Conservation (phyloP, 1,140 invertebrate genomes). For the Carcinoscorpius rotundicauda region DNA sequence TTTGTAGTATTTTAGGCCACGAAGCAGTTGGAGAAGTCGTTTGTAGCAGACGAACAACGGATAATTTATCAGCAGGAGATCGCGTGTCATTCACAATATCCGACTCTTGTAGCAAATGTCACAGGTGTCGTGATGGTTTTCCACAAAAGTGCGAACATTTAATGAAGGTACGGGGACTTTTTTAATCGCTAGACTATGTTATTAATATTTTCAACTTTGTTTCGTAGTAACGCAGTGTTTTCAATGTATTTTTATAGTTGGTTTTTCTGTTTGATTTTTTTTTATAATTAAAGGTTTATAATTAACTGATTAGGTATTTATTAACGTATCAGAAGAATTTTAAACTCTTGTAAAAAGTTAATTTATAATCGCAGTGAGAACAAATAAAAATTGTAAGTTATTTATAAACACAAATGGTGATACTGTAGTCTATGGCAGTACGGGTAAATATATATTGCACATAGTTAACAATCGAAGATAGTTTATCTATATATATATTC, state of each 20-base stretch:
- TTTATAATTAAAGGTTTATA: too few species aligned
- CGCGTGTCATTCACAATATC: slow-evolving; percentile 10
- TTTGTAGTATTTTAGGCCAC: slow-evolving; percentile 15
- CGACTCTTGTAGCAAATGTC: not conserved
- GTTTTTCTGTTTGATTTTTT: too few species aligned
- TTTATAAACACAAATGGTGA: too few species aligned
- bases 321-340: too few species aligned
- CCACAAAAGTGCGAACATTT: slow-evolving; percentile 4
- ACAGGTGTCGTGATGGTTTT: slow-evolving; percentile 1
- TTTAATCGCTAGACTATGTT: slow-evolving; percentile 7
- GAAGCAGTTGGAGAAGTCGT: slow-evolving; percentile 16
- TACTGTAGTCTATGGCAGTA: too few species aligned
- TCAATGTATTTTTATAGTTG: not conserved
- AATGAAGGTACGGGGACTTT: not conserved
- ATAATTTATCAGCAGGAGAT: slow-evolving; percentile 11
- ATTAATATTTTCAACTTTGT: not conserved
- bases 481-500: too few species aligned
- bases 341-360: too few species aligned
- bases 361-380: too few species aligned
- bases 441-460: too few species aligned
- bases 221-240: not conserved
- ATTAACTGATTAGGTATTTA: too few species aligned
- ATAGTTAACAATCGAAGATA: too few species aligned
- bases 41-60: slow-evolving; percentile 1
- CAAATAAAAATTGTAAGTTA: too few species aligned